Conservation (phyloP, 2,113 vertebrate species). For the Hystrix brachyura region DNA sequence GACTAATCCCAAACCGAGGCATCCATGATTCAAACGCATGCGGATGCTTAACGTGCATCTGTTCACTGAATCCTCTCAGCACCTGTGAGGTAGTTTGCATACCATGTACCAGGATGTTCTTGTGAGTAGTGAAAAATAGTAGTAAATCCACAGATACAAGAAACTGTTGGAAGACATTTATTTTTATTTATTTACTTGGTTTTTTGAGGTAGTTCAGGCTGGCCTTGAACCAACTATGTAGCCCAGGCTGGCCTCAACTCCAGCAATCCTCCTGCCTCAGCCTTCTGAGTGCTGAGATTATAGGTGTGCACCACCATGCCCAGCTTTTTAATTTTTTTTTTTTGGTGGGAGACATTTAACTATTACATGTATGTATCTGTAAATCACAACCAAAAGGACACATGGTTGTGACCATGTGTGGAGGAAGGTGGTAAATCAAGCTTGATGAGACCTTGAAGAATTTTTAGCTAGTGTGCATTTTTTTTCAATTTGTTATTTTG, state of each 20-base stretch:
- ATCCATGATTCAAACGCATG: conserved; percentile 38
- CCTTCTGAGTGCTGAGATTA: too few species aligned
- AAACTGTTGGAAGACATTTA: neutral
- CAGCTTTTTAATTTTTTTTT: too few species aligned
- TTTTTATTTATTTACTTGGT: too few species aligned
- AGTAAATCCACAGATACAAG: neutral
- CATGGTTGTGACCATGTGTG: neutral
- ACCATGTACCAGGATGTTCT: neutral
- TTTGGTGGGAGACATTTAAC: neutral
- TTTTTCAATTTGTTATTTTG: conserved; percentile 46
- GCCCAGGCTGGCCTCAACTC: too few species aligned
- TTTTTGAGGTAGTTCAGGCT: too few species aligned
- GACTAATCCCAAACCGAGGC: neutral
- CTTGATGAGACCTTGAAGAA: conserved; percentile 17
- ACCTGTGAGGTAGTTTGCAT: neutral
- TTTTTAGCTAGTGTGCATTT: neutral
- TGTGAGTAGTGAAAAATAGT: conserved; percentile 30
- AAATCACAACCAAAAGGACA: neutral
- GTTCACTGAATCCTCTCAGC: conserved; percentile 27
- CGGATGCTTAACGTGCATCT: neutral
- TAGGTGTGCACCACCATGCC: too few species aligned
- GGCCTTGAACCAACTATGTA: too few species aligned
- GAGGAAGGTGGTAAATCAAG: neutral
- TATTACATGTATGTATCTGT: neutral
- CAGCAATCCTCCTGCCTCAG: too few species aligned